Conservation (phyloP, 2,797 vertebrate genomes). For the Semotilus atromaculatus region DNA sequence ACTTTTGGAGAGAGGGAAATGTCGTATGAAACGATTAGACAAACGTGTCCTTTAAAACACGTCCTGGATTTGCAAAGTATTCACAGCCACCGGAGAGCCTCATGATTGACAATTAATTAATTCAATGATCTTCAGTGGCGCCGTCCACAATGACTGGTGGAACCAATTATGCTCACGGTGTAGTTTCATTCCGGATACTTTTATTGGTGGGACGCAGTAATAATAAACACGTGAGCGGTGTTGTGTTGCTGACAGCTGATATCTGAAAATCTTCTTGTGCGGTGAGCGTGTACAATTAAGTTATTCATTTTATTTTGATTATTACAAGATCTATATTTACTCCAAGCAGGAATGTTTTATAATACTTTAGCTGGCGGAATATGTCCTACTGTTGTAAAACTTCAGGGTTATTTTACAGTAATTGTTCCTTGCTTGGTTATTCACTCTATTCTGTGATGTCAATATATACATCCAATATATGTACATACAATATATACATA, state of each 20-base stretch:
- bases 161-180: neutral
- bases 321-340: neutral
- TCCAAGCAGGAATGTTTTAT: neutral
- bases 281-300: neutral
- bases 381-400: neutral
- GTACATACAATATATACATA: too few relatives aligned
- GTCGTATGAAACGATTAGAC: rapidly evolving
- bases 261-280: neutral
- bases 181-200: slow-evolving; percentile 1
- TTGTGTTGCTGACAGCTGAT: slow-evolving; percentile 1
- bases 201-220: neutral
- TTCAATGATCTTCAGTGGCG: neutral
- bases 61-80: too few relatives aligned
- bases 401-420: neutral
- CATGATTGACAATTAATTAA: slow-evolving; percentile 26
- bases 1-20: neutral
- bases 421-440: neutral
- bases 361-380: neutral
- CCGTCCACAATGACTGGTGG: neutral
- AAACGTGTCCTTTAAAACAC: neutral
- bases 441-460: too few relatives aligned
- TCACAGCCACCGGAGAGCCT: neutral
- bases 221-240: neutral
- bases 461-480: too few relatives aligned
- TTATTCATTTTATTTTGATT: neutral